Base-by-base conservation (phyloP, 1,140 invertebrate genomes). In the Drosophila nebulosa region DNA sequence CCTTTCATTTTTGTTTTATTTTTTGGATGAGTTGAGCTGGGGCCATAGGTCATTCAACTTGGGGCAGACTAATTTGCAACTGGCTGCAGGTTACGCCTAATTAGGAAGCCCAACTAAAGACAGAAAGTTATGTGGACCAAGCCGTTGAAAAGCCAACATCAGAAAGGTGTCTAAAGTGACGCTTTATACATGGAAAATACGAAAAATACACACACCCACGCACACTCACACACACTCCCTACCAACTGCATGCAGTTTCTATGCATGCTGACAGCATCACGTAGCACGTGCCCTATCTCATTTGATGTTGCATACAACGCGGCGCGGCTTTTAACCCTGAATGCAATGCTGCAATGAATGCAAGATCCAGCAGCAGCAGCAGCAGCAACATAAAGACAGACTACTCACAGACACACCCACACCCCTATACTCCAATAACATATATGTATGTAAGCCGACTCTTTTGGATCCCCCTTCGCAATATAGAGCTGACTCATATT, bases 111-210 rank as follows among this genome's bases (percentile, higher is more conserved):
- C 66, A 65, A 72, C 69, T 71, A 80, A 85, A 78, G 81, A 65
- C 59, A 42, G 55, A 74, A 74, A 74, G 72, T 74, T 62, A 65
- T 50, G 51, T 30, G 21, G 56, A 46, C 36, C 18, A 58, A 76
- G 52, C 57, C 58, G 46, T 51, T 68, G 75, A 79, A 84, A 79
- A 63, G 64, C 67, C 56, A 14, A 53, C 57, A 35, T 52, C 62
- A 63, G 70, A 46, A 64, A 89, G 86, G 88, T 90, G 88, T 90
- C 81, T 84, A 90, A 90, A 86, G 59, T 90, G 86, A 84, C 88
- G 81, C 86, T 79, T 90, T 78, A 69, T 69, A 62, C 71, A 64
- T 69, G 46, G 52, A 50, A 74, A 73, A 80, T 68, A 53, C 56
- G 59, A 69, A 62, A 64, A 81, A 78, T 53, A 65, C 64, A 69